phyloP scores from a whole-genome alignment of 2,113 vertebrate genomes.

The Mesembrinibis cayennensis region DNA sequence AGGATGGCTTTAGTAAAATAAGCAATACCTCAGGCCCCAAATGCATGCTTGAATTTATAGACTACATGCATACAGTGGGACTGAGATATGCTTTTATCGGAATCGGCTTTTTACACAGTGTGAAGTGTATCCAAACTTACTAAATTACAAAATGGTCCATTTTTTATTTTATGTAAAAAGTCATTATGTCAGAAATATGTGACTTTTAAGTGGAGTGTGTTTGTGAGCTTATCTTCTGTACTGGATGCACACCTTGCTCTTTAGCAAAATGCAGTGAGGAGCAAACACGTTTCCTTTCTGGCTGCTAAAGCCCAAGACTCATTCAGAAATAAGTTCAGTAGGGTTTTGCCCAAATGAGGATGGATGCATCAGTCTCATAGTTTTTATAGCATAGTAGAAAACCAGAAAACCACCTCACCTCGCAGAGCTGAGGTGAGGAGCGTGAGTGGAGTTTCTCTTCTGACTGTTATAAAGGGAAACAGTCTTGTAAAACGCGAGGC shows the following conservation, averaged over 20 bases:
- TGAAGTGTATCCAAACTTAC: not conserved
- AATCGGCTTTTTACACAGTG: not conserved
- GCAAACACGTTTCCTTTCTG: not conserved
- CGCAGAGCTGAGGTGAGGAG: not conserved
- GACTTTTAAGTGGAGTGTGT: not conserved
- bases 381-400: not conserved
- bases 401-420: too few relatives aligned
- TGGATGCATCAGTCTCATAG: not conserved
- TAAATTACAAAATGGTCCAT: not conserved
- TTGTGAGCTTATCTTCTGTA: not conserved
- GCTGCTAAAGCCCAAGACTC: not conserved
- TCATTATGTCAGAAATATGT: not conserved
- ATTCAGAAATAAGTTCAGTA: not conserved
- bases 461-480: not conserved
- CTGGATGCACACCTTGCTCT: not conserved
- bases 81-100: not conserved
- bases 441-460: not conserved
- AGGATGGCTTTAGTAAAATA: constrained; percentile 16
- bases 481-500: constrained; percentile 15
- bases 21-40: constrained; percentile 1
- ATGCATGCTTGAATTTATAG: not conserved
- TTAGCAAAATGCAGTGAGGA: not conserved
- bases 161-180: not conserved
- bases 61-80: not conserved
- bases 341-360: not conserved